phyloP scores from a whole-genome alignment of 2,113 vertebrate genomes.

The Diglossa brunneiventris region DNA sequence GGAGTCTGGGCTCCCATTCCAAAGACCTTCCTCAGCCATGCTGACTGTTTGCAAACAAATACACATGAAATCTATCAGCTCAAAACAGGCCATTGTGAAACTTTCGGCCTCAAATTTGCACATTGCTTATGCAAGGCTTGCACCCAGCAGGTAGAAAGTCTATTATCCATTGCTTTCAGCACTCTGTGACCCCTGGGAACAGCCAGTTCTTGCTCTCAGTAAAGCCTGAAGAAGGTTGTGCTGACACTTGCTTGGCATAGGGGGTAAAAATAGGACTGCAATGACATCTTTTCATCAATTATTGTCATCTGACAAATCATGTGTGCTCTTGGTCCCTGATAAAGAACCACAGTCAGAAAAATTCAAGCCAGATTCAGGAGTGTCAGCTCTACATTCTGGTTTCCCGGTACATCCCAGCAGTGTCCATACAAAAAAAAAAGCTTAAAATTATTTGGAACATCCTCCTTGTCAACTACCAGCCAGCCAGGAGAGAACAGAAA shows the following conservation, averaged over 20 bases:
- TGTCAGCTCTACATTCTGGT: accelerated
- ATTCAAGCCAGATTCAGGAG: neutral
- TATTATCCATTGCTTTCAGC: neutral
- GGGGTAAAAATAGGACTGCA: neutral
- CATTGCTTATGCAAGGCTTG: neutral
- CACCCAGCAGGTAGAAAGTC: neutral
- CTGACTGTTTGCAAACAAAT: neutral
- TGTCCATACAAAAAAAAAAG: neutral
- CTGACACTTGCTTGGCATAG: neutral
- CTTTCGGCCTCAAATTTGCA: neutral
- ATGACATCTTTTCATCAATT: neutral
- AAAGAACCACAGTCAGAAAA: neutral
- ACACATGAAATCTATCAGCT: neutral
- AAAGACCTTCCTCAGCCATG: neutral
- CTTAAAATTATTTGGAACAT: neutral
- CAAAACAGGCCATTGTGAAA: neutral
- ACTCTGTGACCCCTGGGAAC: neutral
- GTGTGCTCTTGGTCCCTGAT: neutral
- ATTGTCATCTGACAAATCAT: neutral
- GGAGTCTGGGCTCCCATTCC: neutral
- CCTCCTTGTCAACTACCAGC: neutral
- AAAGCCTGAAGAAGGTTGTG: neutral
- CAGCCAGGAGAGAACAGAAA: neutral
- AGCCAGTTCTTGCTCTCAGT: neutral
- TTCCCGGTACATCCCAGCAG: neutral